Conservation (phyloP, 2,888 invertebrate genomes). For the Apamea sordens region DNA sequence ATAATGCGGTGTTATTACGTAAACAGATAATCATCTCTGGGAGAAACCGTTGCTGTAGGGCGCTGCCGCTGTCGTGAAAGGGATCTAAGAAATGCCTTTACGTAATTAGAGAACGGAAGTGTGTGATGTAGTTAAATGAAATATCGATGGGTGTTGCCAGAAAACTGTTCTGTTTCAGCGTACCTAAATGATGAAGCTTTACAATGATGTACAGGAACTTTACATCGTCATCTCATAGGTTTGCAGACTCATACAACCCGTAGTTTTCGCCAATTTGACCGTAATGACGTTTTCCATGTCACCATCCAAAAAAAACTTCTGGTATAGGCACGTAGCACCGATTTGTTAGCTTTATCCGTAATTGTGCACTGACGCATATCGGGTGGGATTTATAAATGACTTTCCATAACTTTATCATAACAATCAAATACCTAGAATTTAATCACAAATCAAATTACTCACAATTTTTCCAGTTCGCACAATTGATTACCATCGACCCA, state of each 20-base stretch:
- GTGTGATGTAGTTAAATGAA: conserved; percentile 29
- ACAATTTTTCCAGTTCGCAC: not conserved
- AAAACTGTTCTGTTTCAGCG: conserved; percentile 5
- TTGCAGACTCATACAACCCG: not conserved
- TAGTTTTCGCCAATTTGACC: not conserved
- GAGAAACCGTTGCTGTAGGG: conserved; percentile 57
- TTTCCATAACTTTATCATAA: not conserved
- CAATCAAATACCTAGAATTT: conserved; percentile 13
- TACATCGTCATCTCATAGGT: too few species aligned
- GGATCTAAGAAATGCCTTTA: conserved; percentile 48
- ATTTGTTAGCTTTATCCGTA: not conserved
- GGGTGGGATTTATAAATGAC: not conserved
- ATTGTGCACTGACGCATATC: not conserved
- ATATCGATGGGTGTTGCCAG: not conserved
- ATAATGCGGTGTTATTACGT: conserved; percentile 63
- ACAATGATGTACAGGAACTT: not conserved
- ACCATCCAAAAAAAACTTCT: not conserved
- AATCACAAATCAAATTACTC: not conserved
- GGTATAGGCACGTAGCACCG: too few species aligned
- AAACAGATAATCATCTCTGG: conserved; percentile 62
- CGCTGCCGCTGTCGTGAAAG: conserved; percentile 45
- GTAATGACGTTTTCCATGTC: not conserved
- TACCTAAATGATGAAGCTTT: not conserved
- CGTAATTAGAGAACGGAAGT: conserved; percentile 48
- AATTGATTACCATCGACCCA: conserved; percentile 17